Base-by-base conservation (phyloP, 2,888 invertebrate species). In the Cetonia aurata region DNA sequence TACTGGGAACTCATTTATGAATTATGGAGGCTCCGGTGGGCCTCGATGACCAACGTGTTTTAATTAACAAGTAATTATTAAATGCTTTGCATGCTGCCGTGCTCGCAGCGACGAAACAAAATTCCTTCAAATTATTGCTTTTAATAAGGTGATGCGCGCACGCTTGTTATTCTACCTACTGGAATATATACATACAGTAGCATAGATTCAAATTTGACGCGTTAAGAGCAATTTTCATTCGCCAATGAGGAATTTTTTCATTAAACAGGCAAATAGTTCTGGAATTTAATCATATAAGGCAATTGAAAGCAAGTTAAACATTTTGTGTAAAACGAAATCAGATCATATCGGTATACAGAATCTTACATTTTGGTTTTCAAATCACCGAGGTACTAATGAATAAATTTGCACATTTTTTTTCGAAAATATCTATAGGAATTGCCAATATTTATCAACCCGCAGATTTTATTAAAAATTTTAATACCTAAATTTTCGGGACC, bases 51-150 rank as follows among this genome's bases (percentile, higher is more conserved):
- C 62, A 56, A 57, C 67, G 52, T 57, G 67, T 57, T 67, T 67
- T 67, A 67, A 56, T 67, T 67, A 46, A 25, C 57, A 48, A 56
- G 57, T 46, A 56, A 67, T 67, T 67, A 57, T 50, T 65, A 65
- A 65, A 65, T 65, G 62, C 50, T 62, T 65, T 65, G 50, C 62
- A 65, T 65, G 50, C 62, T 65, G 50, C 19, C 42, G 33, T 42
- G n/a, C 6, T 31, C 37, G 33, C 8, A 31, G 12, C 19, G 57
- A 46, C 19, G 56, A 56, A 67, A 57, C 56, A 37, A 57, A 67
- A 56, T 67, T 55, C 56, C 44, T 67, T 55, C 31, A 56, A 67
- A 67, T 56, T 67, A 67, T 46, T 48, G 67, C 56, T 67, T 67
- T 57, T 67, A 55, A 67, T 67, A 67, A 67, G 56, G 67, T 46